These are phyloP conservation scores for Pipistrellus kuhlii DNA, from an alignment of 2,797 vertebrate genomes.

Conservation along the genomic window DNA sequence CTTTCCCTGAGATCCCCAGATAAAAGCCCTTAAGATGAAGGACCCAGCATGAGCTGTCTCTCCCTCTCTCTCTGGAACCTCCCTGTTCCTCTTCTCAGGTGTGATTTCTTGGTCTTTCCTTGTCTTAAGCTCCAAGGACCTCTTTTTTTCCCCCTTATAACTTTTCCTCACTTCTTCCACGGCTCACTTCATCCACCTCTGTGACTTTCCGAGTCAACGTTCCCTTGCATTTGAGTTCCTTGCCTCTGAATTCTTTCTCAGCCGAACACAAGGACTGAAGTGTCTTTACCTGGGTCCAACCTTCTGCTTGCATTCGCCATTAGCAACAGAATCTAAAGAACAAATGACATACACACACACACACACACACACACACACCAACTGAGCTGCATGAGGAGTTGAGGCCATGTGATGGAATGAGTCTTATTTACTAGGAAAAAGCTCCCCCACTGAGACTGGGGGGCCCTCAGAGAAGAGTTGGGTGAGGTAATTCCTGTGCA, in stretches of 20 bases:
- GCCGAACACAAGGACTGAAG: background rate
- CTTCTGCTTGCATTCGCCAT: background rate
- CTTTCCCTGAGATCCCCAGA: background rate
- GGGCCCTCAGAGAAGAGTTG: background rate
- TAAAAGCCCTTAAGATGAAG: background rate
- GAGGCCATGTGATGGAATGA: background rate
- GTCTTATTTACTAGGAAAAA: background rate
- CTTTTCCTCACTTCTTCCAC: background rate
- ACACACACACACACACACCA: too few species aligned
- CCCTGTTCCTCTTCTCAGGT: background rate
- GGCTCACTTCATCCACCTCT: background rate
- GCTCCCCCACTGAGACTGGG: rapidly evolving
- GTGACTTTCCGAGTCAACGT: background rate
- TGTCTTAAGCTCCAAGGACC: background rate
- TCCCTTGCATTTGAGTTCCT: background rate
- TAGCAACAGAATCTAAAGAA: background rate
- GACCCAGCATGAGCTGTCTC: background rate
- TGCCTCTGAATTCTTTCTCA: background rate
- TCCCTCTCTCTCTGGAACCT: background rate
- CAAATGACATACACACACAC: too few species aligned
- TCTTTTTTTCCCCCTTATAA: background rate
- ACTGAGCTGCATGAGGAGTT: background rate
- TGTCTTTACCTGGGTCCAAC: background rate
- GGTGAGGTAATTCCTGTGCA: rapidly evolving
- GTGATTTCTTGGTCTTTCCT: background rate